Evolutionary conservation across 2,113 vertebrate genomes (phyloP), one percentile per base, ranked within the genome.

Genomic region (Vulpes ferrilata): DNA sequence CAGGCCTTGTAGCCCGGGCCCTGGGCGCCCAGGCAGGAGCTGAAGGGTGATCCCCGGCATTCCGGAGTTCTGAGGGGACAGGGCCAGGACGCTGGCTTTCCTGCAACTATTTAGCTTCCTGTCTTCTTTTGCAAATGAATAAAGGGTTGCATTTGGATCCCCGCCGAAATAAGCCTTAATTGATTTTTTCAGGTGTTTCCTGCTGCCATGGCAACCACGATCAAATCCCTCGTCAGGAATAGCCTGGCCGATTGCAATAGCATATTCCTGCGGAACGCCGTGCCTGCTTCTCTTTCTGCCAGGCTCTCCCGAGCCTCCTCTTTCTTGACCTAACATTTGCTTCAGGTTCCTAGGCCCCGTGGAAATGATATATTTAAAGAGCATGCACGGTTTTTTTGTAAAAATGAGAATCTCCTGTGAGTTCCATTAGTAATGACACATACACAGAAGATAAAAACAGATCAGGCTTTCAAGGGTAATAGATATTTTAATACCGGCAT

Each of bases 121-220:
- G 30, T 96, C 69, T 96, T 88, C 97, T 98, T 98, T 85, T 87
- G 69, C 30, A 85, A 95, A 95, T 95, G 96, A 95, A 97, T 95
- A 74, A 97, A 98, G 87, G 82, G 93, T 78, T 95, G 87, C 74
- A 91, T 96, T 98, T 98, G 98, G 95, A 95, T 97, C 69, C 81
- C 86, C 4, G 97, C 97, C 53, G 0, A 97, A 88, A 76, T 90
- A 97, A 96, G 86, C 81, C 97, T 98, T 98, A 98, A 98, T 98
- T 98, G 98, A 98, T 98, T 98, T 97, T 98, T 98, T 98, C 97
- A 98, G 98, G 97, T 98, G 98, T 98, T 98, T 98, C 93, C 96
- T 93, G 98, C 96, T 98, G 97, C 98, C 98, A 98, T 99, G 97
- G 98, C 96, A 99, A 99, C 98, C 71, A 96, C 83, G 96, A 98